Base-by-base conservation (phyloP, 2,797 vertebrate genomes). In the Pogonophryne albipinna region DNA sequence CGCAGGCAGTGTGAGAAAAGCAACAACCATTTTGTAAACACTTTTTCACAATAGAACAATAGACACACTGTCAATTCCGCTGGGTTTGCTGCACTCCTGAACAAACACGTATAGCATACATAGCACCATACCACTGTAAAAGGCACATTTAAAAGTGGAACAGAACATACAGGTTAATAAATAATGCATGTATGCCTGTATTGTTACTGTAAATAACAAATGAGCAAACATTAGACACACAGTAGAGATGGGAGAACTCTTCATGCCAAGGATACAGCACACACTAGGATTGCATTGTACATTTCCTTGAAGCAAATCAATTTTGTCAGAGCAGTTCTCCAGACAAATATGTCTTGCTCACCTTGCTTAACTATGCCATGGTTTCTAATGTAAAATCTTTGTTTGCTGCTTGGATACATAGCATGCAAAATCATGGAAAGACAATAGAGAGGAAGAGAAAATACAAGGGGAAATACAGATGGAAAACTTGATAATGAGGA, bases 261-360 rank as follows among this genome's bases (percentile, higher is more conserved):
- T n/a, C n/a, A 1, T 38, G 4, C 41, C 16, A 51, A 38, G 6
- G 19, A n/a, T 47, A 14, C 55, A 70, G 9, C 23, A 27, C 23
- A 31, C 19, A 11, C 6, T n/a, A 49, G 2, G 16, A 58, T 53
- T 23, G 31, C 41, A 60, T 17, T 46, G 20, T 31, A 34, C 46
- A 27, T 67, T 38, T 38, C 47, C n/a, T 46, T 27, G 19, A 53
- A 68, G 50, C 11, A 27, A 62, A 46, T 46, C 11, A 47, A n/a
- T 58, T 51, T 58, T 63, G 12, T 63, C 20, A 34, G 38, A 63
- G 27, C 47, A 11, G 2, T 13, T 12, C 19, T 27, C 58, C 15
- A 51, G 27, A 51, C 45, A 74, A 10, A 55, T 34, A 62, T 53
- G 17, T n/a, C 50, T 55, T 4, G 14, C 27, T 55, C 42, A 62